Evolutionary conservation across 2,113 vertebrate species (phyloP).

Genomic region (Acinonyx jubatus): DNA sequence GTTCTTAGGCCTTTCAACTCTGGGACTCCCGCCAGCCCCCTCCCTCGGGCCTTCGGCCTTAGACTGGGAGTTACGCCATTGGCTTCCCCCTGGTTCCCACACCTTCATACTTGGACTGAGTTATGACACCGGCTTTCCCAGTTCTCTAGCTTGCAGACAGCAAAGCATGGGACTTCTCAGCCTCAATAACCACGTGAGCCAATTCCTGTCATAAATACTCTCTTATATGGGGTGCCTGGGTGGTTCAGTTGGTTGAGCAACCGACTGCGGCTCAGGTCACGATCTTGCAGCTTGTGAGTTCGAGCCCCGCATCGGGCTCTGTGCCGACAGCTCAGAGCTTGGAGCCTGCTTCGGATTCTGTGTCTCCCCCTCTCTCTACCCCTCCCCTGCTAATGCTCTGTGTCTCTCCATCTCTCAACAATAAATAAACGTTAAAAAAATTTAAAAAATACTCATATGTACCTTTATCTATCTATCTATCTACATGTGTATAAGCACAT

Average conservation of each 20-base stretch:
- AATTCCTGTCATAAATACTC: neutral
- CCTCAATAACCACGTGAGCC: neutral
- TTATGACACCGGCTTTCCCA: neutral
- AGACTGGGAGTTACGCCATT: neutral
- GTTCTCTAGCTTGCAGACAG: neutral
- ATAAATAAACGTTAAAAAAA: too few relatives aligned
- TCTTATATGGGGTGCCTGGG: neutral
- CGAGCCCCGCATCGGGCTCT: too few relatives aligned
- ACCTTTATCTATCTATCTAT: neutral
- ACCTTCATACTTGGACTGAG: neutral
- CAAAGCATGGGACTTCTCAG: neutral
- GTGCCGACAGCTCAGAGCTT: too few relatives aligned
- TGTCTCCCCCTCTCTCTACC: too few relatives aligned
- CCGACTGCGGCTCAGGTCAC: too few relatives aligned
- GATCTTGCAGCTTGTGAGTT: too few relatives aligned
- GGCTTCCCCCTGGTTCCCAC: neutral
- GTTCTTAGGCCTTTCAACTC: neutral
- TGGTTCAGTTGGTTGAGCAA: too few relatives aligned
- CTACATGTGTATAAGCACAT: neutral
- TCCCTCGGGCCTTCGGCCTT: neutral
- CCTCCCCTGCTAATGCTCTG: too few relatives aligned
- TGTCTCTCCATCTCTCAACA: too few relatives aligned
- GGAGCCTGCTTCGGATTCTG: too few relatives aligned
- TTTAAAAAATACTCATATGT: neutral
- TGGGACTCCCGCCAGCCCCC: neutral